phyloP scores from a whole-genome alignment of 1,140 invertebrate species.

The Gonioctena quinquepunctata region DNA sequence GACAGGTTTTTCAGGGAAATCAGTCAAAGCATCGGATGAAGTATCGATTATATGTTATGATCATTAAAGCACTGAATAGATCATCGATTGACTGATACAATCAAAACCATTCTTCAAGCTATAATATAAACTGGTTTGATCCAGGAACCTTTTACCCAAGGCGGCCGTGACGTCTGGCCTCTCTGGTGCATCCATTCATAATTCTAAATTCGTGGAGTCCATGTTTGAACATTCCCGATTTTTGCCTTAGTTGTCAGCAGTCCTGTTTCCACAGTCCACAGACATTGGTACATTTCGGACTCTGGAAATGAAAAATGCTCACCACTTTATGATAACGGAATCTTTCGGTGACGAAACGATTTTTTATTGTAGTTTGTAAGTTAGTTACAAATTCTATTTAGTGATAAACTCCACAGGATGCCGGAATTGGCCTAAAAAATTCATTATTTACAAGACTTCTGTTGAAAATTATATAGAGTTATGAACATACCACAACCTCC shows the following conservation, averaged over 20 bases:
- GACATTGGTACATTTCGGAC: not conserved
- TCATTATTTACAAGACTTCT: not conserved
- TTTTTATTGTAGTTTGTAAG: constrained; percentile 53
- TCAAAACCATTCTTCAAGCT: no score
- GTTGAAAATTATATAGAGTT: not conserved
- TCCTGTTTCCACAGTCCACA: constrained; percentile 17
- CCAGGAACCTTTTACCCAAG: not conserved
- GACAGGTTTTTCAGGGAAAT: no score
- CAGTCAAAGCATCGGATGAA: no score
- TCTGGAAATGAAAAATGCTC: constrained; percentile 6
- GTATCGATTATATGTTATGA: no score
- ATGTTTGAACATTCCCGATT: constrained; percentile 40
- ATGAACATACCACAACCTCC: not conserved
- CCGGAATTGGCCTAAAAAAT: constrained; percentile 7
- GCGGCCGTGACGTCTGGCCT: not conserved
- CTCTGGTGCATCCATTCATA: constrained; percentile 43
- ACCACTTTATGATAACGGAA: constrained; percentile 32
- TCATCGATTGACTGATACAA: no score
- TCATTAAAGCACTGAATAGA: no score
- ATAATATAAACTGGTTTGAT: no score
- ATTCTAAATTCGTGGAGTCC: constrained; percentile 52
- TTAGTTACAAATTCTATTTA: constrained; percentile 44
- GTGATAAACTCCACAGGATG: constrained; percentile 23
- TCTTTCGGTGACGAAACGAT: constrained; percentile 47
- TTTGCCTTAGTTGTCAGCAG: constrained; percentile 50